A percentile compares a stretch with the other conserved stretches of the same genome.
Conservation (phyloP, 2,888 invertebrate genomes). For the Limnephilus auricula region DNA sequence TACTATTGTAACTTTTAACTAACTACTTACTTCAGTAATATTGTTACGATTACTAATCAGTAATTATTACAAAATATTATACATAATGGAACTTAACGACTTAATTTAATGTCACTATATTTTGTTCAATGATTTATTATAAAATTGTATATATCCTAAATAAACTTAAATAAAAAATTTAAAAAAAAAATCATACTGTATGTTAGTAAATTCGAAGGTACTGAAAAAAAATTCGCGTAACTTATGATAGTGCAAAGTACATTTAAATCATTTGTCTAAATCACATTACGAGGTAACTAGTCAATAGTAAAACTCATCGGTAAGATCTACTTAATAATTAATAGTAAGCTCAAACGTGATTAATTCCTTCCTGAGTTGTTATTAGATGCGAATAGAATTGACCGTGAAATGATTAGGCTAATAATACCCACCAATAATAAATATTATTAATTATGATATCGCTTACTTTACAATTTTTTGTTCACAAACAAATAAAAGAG, state of each 20-base stretch:
- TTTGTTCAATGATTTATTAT: no score
- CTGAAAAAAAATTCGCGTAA: background rate
- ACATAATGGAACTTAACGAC: no score
- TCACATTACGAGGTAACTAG: background rate
- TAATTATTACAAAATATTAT: no score
- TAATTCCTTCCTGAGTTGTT: background rate
- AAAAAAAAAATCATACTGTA: no score
- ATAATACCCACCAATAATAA: background rate
- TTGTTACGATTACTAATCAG: no score
- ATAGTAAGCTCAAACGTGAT: background rate
- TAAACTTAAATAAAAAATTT: no score
- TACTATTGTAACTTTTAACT: no score
- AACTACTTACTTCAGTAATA: no score
- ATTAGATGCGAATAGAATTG: background rate
- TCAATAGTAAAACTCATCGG: background rate
- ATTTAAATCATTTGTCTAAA: background rate
- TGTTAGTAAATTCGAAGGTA: background rate
- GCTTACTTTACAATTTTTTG: background rate
- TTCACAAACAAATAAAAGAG: background rate
- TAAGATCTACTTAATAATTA: background rate
- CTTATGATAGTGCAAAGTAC: background rate
- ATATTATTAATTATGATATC: background rate
- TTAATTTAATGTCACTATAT: no score
- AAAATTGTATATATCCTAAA: no score
- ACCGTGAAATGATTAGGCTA: background rate